phyloP scores from a whole-genome alignment of 2,113 vertebrate species.

The Otolemur garnettii region DNA sequence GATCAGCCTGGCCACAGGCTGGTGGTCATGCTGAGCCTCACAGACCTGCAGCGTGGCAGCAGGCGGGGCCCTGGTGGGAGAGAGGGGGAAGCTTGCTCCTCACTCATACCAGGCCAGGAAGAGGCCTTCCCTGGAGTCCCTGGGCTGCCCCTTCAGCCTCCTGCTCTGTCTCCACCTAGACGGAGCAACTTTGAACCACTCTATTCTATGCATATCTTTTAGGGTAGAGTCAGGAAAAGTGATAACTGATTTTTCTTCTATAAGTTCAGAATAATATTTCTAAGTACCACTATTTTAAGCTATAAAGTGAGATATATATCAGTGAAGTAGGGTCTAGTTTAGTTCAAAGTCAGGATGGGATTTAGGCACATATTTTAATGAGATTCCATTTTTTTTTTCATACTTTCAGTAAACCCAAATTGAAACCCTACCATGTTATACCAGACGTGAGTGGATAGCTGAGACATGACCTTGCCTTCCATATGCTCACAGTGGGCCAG shows the following conservation, averaged over 20 bases:
- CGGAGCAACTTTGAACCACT: background rate
- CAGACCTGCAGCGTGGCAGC: background rate
- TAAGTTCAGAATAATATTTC: background rate
- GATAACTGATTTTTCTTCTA: background rate
- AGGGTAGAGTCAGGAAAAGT: background rate
- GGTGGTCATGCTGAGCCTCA: background rate
- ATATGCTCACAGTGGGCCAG: background rate
- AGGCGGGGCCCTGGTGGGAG: background rate
- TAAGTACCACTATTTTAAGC: background rate
- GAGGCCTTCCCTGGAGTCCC: background rate
- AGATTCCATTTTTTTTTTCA: background rate
- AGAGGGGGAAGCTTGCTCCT: background rate
- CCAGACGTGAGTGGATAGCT: background rate
- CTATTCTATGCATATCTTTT: background rate
- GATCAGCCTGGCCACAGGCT: background rate
- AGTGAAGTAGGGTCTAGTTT: background rate
- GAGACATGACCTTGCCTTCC: background rate
- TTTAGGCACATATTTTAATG: background rate
- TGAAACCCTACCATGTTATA: background rate
- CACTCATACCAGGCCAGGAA: background rate
- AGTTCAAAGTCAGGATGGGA: background rate
- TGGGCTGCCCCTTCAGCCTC: background rate
- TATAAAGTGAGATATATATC: background rate
- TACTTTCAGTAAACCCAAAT: background rate
- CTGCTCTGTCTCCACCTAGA: background rate